A percentile compares a stretch with the other conserved stretches of the same genome.
Evolutionary conservation across 2,113 vertebrate species (phyloP).

Genomic region (Aphyosemion australe): DNA sequence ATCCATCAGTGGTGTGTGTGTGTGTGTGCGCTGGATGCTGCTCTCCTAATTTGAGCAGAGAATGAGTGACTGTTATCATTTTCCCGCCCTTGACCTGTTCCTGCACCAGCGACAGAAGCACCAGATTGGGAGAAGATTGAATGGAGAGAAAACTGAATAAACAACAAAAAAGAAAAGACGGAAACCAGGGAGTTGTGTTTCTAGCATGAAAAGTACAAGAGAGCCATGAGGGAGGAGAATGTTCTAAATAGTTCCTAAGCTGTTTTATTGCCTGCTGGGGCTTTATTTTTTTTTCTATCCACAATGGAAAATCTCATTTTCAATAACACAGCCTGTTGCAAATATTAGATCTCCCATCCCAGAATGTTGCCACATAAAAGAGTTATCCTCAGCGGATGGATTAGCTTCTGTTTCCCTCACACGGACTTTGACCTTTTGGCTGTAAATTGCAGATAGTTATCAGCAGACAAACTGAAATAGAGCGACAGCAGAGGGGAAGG

Average conservation of each 20-base stretch:
- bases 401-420: slow-evolving; percentile 50
- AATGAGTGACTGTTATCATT: slow-evolving; percentile 75
- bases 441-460: slow-evolving; percentile 63
- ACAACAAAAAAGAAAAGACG: slow-evolving; percentile 10
- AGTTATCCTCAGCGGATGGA: slow-evolving; percentile 46
- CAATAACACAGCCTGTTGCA: slow-evolving; percentile 47
- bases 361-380: slow-evolving; percentile 30
- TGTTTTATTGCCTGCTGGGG: slow-evolving; percentile 27
- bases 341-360: slow-evolving; percentile 41
- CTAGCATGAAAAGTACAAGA: slow-evolving; percentile 35
- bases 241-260: slow-evolving; percentile 50
- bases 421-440: slow-evolving; percentile 55
- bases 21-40: slow-evolving; percentile 18
- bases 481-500: slow-evolving; percentile 28
- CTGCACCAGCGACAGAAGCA: slow-evolving; percentile 38
- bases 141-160: slow-evolving; percentile 51
- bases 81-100: slow-evolving; percentile 74
- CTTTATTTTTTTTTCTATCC: slow-evolving; percentile 19
- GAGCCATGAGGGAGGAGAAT: slow-evolving; percentile 15
- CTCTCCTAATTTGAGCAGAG: slow-evolving; percentile 61
- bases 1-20: slow-evolving; percentile 62
- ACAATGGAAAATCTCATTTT: slow-evolving; percentile 44
- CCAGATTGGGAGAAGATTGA: slow-evolving; percentile 60
- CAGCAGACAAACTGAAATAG: slow-evolving; percentile 35
- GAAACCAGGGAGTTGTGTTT: slow-evolving; percentile 10